These are phyloP conservation scores for Otocyon megalotis DNA, from an alignment of 2,113 vertebrate genomes.

Conservation along the genomic window DNA sequence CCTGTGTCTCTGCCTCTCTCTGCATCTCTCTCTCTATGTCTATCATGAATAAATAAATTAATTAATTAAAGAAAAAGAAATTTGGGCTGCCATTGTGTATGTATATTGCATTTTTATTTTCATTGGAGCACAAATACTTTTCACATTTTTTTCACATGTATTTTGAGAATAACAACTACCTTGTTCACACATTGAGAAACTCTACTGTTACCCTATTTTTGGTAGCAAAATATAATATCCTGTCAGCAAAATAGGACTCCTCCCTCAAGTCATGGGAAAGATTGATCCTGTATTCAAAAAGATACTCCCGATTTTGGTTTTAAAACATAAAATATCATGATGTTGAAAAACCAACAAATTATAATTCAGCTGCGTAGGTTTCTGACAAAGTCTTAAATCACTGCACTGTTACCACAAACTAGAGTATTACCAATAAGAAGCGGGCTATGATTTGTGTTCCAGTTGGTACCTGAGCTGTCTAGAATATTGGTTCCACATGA, in stretches of 20 bases:
- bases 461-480: not conserved
- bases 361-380: not conserved
- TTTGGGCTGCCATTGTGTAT: not conserved
- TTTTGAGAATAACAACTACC: not conserved
- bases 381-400: constrained; percentile 1
- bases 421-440: not conserved
- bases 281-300: not conserved
- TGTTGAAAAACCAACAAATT: constrained; percentile 16
- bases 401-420: not conserved
- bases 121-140: not conserved
- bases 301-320: not conserved
- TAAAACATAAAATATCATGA: not conserved
- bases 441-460: not conserved
- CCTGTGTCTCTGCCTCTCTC: too few species aligned
- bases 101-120: constrained; percentile 21
- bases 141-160: not conserved
- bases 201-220: not conserved
- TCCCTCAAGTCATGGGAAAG: not conserved
- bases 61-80: not conserved
- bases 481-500: not conserved
- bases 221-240: not conserved
- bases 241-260: not conserved
- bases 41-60: too few species aligned
- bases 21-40: too few species aligned
- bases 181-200: not conserved